Evolutionary conservation across 2,797 vertebrate genomes (phyloP).

Genomic region (Protosalanx chinensis): DNA sequence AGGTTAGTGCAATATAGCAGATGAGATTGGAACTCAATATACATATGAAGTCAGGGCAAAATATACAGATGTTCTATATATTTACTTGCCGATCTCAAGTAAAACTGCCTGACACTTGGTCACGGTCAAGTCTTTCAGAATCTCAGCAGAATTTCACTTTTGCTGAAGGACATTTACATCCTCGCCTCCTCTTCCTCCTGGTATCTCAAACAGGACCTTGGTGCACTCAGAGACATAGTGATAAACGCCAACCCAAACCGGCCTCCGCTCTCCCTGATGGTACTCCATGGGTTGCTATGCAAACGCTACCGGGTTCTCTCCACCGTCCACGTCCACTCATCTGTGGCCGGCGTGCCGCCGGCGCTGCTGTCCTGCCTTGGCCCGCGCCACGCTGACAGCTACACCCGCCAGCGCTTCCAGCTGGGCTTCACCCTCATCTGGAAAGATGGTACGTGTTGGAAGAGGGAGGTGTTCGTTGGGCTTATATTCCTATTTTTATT

Average conservation of each 20-base stretch:
- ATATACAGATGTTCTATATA: too few relatives aligned
- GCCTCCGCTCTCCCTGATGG: constrained; percentile 86
- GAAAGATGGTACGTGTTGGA: constrained; percentile 84
- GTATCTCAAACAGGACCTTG: constrained; percentile 73
- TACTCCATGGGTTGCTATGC: constrained; percentile 87
- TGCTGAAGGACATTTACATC: not conserved
- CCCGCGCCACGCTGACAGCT: constrained; percentile 74
- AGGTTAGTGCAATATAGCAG: too few relatives aligned
- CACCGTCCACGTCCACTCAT: constrained; percentile 88
- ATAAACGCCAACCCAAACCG: constrained; percentile 88
- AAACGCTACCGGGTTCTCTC: constrained; percentile 85
- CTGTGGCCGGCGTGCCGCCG: constrained; percentile 75
- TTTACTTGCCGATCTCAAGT: too few relatives aligned
- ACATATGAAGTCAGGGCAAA: too few relatives aligned
- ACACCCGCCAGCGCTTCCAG: constrained; percentile 84
- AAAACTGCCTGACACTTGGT: too few relatives aligned
- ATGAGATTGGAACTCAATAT: too few relatives aligned
- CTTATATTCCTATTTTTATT: too few relatives aligned
- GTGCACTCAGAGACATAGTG: constrained; percentile 91
- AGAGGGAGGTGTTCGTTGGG: too few relatives aligned
- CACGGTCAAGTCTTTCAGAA: too few relatives aligned
- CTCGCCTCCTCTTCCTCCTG: not conserved
- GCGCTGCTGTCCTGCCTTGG: constrained; percentile 88
- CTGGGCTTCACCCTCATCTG: constrained; percentile 96
- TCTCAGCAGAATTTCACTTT: not conserved